phyloP scores from a whole-genome alignment of 2,888 invertebrate species.

The Prostheceraeus crozeri region DNA sequence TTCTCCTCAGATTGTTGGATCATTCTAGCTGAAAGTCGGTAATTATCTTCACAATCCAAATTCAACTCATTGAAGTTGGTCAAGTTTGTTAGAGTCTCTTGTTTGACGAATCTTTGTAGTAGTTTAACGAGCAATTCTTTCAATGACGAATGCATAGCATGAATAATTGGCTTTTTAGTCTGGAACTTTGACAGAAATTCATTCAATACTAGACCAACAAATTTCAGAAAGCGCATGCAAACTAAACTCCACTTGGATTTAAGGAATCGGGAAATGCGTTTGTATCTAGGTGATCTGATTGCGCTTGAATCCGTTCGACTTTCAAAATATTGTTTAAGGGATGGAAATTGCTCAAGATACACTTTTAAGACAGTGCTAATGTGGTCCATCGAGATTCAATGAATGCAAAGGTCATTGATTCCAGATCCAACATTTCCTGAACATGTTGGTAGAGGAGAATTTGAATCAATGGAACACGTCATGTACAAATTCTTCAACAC shows the following conservation, averaged over 20 bases:
- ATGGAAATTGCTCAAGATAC: constrained; percentile 4
- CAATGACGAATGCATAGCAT: constrained; percentile 14
- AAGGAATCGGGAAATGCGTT: neutral
- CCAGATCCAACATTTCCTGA: neutral
- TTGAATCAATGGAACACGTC: constrained; percentile 15
- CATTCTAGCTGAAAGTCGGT: no score
- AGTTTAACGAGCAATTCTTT: neutral
- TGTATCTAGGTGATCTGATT: constrained; percentile 8
- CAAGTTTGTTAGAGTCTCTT: no score
- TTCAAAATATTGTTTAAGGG: constrained; percentile 9
- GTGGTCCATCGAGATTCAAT: constrained; percentile 12
- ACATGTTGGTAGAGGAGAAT: neutral
- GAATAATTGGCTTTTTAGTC: constrained; percentile 12
- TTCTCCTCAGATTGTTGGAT: no score
- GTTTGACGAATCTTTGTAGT: constrained; percentile 3
- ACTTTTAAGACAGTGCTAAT: constrained; percentile 16
- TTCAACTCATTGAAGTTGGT: constrained; percentile 8
- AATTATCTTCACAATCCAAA: constrained; percentile 20
- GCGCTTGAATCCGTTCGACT: no score
- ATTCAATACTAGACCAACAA: constrained; percentile 7
- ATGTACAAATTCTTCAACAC: constrained; percentile 2
- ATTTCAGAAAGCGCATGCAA: constrained; percentile 14
- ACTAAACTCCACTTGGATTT: constrained; percentile 6
- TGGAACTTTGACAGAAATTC: constrained; percentile 1
- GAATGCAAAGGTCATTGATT: neutral